phyloP scores from a whole-genome alignment of 2,797 vertebrate genomes.

The Sylvilagus floridanus region DNA sequence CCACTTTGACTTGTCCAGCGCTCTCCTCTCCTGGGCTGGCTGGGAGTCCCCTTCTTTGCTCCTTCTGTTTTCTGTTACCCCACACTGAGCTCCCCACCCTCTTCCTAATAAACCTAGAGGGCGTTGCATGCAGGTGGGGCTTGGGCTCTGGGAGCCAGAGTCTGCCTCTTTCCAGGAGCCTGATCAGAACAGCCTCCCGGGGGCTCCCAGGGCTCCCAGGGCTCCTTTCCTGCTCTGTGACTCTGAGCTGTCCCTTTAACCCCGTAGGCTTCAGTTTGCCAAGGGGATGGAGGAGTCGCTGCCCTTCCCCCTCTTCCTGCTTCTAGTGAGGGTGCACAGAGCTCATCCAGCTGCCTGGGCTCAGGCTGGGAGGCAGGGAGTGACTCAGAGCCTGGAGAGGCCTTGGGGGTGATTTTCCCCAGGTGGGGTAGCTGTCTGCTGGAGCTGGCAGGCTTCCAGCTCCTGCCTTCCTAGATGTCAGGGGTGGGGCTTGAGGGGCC shows the following conservation, averaged over 20 bases:
- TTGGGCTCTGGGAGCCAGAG: conserved; percentile 20
- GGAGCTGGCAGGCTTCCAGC: not conserved
- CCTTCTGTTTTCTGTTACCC: not conserved
- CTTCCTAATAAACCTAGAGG: conserved; percentile 50
- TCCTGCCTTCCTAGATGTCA: not conserved
- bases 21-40: not conserved
- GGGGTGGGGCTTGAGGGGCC: not conserved
- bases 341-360: not conserved
- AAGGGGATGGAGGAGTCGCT: conserved; percentile 23
- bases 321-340: conserved; percentile 24
- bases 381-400: conserved; percentile 62
- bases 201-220: conserved; percentile 31
- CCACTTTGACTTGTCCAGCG: not conserved
- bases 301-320: not conserved
- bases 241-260: not conserved
- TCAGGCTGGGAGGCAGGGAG: not conserved
- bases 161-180: not conserved
- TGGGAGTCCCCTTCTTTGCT: not conserved
- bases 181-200: not conserved
- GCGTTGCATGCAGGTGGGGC: conserved; percentile 54
- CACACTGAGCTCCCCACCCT: not conserved
- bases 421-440: not conserved
- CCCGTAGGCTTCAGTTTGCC: conserved; percentile 66
- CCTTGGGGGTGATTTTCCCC: not conserved
- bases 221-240: conserved; percentile 42